A percentile compares a stretch with the other conserved stretches of the same genome.
Conservation (phyloP, 2,888 invertebrate genomes). For the Netelia virgata region DNA sequence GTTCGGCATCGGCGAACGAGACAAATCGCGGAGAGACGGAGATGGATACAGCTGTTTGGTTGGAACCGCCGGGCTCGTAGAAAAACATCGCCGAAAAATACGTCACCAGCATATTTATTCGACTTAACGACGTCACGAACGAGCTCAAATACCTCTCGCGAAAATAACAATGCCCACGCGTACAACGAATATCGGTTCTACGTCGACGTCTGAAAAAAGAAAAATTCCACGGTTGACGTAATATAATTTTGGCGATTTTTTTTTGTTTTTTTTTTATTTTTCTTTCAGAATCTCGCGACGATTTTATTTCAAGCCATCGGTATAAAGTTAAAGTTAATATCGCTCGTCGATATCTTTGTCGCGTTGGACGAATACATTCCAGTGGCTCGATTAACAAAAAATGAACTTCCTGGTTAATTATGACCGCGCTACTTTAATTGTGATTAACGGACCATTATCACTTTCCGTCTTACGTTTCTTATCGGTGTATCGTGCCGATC, state of each 20-base stretch:
- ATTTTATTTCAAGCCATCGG: too few relatives aligned
- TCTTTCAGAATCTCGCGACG: neutral
- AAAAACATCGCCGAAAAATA: slow-evolving; percentile 19
- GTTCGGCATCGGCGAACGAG: slow-evolving; percentile 17
- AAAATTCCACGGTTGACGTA: neutral
- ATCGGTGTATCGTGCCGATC: neutral
- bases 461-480: neutral
- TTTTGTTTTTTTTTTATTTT: neutral
- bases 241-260: neutral
- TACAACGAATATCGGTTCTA: neutral
- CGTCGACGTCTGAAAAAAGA: neutral
- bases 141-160: neutral
- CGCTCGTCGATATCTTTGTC: too few relatives aligned
- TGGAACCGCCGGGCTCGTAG: slow-evolving; percentile 7
- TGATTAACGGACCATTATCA: neutral
- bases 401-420: too few relatives aligned
- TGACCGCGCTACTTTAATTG: neutral
- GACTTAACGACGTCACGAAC: neutral
- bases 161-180: neutral
- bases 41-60: slow-evolving; percentile 4
- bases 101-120: slow-evolving; percentile 5
- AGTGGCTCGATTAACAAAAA: too few relatives aligned
- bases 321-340: too few relatives aligned
- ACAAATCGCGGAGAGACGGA: slow-evolving; percentile 13
- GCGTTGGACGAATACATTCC: too few relatives aligned